A percentile compares a stretch with the other conserved stretches of the same genome.
Evolutionary conservation across 2,113 vertebrate species (phyloP).

Genomic region (Daphoenositta chrysoptera): DNA sequence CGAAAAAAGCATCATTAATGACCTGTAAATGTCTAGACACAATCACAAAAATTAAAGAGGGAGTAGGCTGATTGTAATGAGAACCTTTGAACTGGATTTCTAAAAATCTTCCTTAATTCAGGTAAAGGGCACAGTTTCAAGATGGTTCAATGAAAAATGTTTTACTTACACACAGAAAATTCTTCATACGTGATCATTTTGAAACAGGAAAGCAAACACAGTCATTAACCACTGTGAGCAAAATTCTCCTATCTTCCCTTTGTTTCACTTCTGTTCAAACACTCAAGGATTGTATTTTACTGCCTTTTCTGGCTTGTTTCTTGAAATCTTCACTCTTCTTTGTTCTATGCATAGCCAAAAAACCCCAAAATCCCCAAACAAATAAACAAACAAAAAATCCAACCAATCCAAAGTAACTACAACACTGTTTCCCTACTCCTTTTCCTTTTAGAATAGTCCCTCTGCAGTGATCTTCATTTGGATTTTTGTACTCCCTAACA

Average conservation of each 20-base stretch:
- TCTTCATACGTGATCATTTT: neutral
- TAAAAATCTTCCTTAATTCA: neutral
- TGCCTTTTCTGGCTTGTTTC: neutral
- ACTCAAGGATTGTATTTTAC: neutral
- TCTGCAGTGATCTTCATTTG: constrained; percentile 10
- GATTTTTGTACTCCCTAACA: constrained; percentile 16
- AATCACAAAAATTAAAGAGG: neutral
- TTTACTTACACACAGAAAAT: neutral
- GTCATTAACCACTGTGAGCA: neutral
- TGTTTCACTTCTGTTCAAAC: neutral
- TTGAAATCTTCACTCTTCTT: neutral
- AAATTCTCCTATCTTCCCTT: neutral
- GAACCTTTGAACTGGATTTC: neutral
- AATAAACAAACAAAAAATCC: neutral
- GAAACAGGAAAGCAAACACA: neutral
- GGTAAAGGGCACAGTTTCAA: neutral
- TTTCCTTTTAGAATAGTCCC: neutral
- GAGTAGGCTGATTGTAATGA: neutral
- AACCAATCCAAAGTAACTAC: neutral
- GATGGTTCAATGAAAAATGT: neutral
- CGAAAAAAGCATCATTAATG: neutral
- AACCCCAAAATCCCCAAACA: neutral
- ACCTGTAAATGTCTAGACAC: neutral
- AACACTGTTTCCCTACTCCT: neutral
- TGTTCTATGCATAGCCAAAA: neutral